These are phyloP conservation scores for Aramus guarauna DNA, from an alignment of 2,113 vertebrate species.

Conservation along the genomic window DNA sequence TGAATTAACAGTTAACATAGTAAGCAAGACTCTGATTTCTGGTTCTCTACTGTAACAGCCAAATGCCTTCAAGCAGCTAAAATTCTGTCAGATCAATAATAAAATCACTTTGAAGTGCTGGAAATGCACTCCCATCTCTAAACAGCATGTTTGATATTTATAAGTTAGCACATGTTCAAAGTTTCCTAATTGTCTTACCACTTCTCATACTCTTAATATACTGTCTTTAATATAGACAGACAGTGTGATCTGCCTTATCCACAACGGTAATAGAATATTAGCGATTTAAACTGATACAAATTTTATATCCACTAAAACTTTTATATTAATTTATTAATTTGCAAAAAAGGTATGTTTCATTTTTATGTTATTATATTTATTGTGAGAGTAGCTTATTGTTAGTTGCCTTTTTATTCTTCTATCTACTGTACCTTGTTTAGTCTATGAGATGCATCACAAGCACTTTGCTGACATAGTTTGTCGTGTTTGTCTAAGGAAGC, in stretches of 20 bases:
- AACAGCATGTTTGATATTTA: not conserved
- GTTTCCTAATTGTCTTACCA: not conserved
- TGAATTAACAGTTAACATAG: not conserved
- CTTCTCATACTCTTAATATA: not conserved
- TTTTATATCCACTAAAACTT: not conserved
- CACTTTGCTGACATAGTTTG: not conserved
- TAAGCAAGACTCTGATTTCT: not conserved
- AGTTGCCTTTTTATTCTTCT: not conserved
- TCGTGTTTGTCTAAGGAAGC: slow-evolving; percentile 24
- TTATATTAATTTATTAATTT: not conserved
- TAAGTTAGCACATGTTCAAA: not conserved
- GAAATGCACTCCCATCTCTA: not conserved
- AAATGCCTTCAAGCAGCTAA: not conserved
- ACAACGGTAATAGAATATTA: not conserved
- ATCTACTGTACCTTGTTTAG: slow-evolving; percentile 56
- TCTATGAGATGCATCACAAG: slow-evolving; percentile 54
- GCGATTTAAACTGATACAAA: not conserved
- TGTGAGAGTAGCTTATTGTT: not conserved
- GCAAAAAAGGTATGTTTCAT: not conserved
- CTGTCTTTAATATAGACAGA: not conserved
- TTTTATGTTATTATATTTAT: not conserved
- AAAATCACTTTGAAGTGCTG: not conserved
- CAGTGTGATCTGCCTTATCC: not conserved
- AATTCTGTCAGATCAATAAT: not conserved
- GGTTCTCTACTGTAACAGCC: not conserved